These are phyloP conservation scores for Orientallactaga sibirica DNA, from an alignment of 2,797 vertebrate species.

Conservation along the genomic window DNA sequence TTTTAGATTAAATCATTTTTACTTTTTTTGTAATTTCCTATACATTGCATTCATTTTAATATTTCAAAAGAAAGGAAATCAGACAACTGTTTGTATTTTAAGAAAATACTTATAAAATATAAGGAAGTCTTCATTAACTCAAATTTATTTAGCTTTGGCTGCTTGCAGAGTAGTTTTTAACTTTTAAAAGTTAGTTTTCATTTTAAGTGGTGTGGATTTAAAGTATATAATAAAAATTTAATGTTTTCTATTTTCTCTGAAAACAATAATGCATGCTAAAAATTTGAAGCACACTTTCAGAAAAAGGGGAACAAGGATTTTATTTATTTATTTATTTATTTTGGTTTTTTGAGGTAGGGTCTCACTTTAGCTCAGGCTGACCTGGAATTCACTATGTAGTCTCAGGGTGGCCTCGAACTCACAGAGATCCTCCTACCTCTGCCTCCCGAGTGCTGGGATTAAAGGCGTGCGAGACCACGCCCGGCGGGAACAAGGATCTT, in stretches of 20 bases:
- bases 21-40: not conserved
- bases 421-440: too few relatives aligned
- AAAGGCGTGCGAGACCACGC: too few relatives aligned
- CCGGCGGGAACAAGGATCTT: not conserved
- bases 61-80: not conserved
- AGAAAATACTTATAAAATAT: not conserved
- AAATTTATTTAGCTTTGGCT: not conserved
- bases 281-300: not conserved
- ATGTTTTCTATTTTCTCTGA: not conserved
- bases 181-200: conserved; percentile 1
- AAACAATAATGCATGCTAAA: not conserved
- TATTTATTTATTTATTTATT: too few relatives aligned
- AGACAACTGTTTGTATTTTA: not conserved
- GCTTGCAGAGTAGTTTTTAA: not conserved
- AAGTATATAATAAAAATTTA: not conserved
- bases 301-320: not conserved
- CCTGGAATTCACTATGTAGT: too few relatives aligned
- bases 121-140: not conserved
- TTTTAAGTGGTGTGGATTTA: not conserved
- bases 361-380: too few relatives aligned
- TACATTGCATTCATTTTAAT: not conserved
- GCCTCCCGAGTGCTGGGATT: too few relatives aligned
- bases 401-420: too few relatives aligned
- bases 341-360: too few relatives aligned
- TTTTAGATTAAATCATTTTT: not conserved